phyloP scores from a whole-genome alignment of 2,888 invertebrate species.

The Nephrotoma guestfalica region DNA sequence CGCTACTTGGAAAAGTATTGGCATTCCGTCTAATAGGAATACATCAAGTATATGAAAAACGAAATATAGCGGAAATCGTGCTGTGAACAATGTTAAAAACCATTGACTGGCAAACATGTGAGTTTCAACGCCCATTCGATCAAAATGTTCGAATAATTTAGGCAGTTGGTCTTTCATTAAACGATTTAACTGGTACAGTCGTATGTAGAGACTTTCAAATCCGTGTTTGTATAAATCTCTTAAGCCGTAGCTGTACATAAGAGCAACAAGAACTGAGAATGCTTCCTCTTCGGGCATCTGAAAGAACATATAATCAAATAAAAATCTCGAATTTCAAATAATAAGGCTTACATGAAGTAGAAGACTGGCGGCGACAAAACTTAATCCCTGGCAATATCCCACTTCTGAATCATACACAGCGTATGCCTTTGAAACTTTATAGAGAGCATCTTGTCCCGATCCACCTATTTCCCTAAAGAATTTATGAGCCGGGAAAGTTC shows the following conservation, averaged over 20 bases:
- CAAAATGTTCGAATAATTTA: conserved; percentile 68
- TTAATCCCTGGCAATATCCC: conserved; percentile 97
- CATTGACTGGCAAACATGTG: conserved; percentile 99
- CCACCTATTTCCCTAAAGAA: conserved; percentile 94
- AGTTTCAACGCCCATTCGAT: conserved; percentile 73
- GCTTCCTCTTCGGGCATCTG: conserved; percentile 99
- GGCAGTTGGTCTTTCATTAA: conserved; percentile 75
- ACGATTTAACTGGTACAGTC: conserved; percentile 87
- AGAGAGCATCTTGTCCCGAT: conserved; percentile 85
- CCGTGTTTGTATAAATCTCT: conserved; percentile 93
- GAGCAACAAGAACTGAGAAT: conserved; percentile 87
- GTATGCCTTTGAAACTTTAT: conserved; percentile 92
- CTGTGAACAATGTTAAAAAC: conserved; percentile 99
- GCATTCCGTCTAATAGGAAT: conserved; percentile 86
- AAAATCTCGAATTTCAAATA: not conserved
- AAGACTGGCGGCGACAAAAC: conserved; percentile 92
- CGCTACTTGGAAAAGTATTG: conserved; percentile 92
- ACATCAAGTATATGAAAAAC: conserved; percentile 96
- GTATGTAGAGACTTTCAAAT: conserved; percentile 89
- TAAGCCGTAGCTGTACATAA: conserved; percentile 94
- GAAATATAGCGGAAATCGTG: conserved; percentile 92
- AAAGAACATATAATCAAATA: conserved; percentile 7
- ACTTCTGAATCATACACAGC: conserved; percentile 95
- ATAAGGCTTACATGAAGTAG: conserved; percentile 70
- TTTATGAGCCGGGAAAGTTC: conserved; percentile 98